A percentile compares a stretch with the other conserved stretches of the same genome.
Evolutionary conservation across 53 echinoderm and acorn worm species (phyloP).

Genomic region (Echinometra lucunter): DNA sequence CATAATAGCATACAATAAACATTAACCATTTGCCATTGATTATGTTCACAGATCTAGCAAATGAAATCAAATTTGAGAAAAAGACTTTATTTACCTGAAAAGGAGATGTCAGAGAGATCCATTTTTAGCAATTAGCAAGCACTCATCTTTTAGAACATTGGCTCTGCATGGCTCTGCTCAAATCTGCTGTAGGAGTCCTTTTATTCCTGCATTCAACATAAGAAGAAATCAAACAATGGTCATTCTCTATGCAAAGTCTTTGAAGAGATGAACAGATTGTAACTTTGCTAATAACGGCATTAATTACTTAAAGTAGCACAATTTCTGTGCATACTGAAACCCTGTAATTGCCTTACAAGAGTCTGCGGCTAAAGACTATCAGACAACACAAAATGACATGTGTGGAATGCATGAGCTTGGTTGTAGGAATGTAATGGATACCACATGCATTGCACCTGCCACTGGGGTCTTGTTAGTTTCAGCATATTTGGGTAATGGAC

Average conservation of each 20-base stretch:
- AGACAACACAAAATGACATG: constrained; percentile 11
- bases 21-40: not conserved
- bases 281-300: no score
- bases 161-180: not conserved
- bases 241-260: no score
- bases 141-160: no score
- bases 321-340: not conserved
- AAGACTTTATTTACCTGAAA: not conserved
- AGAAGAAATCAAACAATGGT: not conserved
- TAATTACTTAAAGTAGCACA: not conserved
- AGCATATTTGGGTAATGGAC: constrained; percentile 55
- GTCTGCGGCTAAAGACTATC: constrained; percentile 22
- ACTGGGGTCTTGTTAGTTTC: not conserved
- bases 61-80: no score
- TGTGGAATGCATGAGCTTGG: constrained; percentile 45
- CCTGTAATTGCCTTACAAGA: not conserved
- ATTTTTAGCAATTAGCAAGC: not conserved
- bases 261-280: no score
- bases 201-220: not conserved
- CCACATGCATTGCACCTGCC: constrained; percentile 38
- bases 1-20: not conserved
- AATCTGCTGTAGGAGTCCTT: not conserved
- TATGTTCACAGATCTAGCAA: no score
- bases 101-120: not conserved
- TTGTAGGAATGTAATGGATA: constrained; percentile 47